Evolutionary conservation across 2,113 vertebrate species (phyloP).

Genomic region (Rhodinocichla rosea): DNA sequence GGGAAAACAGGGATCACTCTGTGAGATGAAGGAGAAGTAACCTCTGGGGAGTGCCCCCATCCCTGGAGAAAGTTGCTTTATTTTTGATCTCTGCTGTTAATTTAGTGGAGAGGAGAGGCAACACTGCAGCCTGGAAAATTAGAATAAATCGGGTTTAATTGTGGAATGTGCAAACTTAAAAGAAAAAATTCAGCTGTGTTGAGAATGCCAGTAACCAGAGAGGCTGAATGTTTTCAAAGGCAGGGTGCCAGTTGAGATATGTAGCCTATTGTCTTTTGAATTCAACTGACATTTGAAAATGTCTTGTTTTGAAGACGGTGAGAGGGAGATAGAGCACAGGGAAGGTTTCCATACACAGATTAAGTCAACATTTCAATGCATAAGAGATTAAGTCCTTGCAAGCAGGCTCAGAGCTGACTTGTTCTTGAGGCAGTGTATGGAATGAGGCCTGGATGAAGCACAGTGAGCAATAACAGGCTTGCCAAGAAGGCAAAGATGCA

Average conservation of each 20-base stretch:
- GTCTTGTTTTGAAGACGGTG: background rate
- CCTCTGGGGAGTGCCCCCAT: background rate
- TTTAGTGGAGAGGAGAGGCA: background rate
- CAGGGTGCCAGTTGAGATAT: background rate
- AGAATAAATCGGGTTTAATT: background rate
- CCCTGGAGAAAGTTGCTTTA: background rate
- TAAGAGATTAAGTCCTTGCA: background rate
- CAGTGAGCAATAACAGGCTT: background rate
- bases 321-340: background rate
- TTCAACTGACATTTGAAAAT: background rate
- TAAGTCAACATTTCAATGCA: background rate
- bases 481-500: background rate
- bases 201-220: background rate
- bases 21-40: background rate
- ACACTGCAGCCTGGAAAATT: background rate
- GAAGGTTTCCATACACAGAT: background rate
- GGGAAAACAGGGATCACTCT: background rate
- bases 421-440: background rate
- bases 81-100: background rate
- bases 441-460: background rate
- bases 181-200: rapidly evolving
- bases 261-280: background rate
- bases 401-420: background rate
- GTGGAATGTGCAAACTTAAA: background rate
- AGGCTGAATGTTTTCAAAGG: background rate